Base-by-base conservation (phyloP, 2,797 vertebrate species). In the Vespertilio murinus region DNA sequence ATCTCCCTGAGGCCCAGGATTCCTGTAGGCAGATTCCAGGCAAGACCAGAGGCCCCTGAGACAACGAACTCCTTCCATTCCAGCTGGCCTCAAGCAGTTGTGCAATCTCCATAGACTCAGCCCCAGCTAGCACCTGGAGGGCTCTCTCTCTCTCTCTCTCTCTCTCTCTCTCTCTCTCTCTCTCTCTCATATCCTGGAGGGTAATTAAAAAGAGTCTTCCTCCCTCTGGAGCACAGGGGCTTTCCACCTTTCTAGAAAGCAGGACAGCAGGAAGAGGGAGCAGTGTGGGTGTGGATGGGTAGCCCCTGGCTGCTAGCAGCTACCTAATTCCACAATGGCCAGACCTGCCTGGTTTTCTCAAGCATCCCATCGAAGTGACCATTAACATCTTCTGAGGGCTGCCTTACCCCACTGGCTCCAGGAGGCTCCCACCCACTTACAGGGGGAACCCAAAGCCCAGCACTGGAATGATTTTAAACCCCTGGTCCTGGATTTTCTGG, bases 221-320 rank as follows among this genome's bases (percentile, higher is more conserved):
- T 92, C 47, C 45, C 69, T 78, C 94, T 81, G 77, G 89, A 87
- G 92, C 61, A 8, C 20, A 82, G 75, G 71, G 79, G 0, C 84
- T 94, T 93, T 79, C 71, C 64, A 40, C 88, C 81, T 95, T 86
- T 88, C 75, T 78, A 65, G 91, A 84, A 93, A 67, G 54, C 82
- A 47, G 16, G 11, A 33, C 14, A 74, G 20, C 35, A 25, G 47
- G 59, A 54, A 61, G 69, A 54, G 22, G 25, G 14, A 74, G 18
- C 54, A 78, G 33, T 0, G 1, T 42, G 38, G 25, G 49, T 79
- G 28, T 17, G 6, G 22, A 54, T n/a, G 59, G 61, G 25, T 52
- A 33, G 8, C 45, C 40, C 42, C n/a, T 67, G 75, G 18, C 23
- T 64, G 49, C 61, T 20, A 47, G n/a, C 10, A 38, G 23, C 28